Base-by-base conservation (phyloP, 2,113 vertebrate species). In the Centropristis striata region DNA sequence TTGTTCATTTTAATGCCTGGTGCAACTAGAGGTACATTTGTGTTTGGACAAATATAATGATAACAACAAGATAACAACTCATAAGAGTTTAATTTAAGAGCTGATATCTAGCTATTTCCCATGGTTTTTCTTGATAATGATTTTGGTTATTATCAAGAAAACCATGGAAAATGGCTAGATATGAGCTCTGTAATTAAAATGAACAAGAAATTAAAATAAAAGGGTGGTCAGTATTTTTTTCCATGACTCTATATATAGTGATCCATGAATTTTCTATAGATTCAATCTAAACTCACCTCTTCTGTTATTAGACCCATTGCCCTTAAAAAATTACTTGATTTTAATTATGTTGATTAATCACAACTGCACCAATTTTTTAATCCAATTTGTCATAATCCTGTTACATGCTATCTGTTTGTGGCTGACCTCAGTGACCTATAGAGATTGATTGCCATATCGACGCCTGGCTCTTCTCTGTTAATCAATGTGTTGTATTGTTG, bases 391-490 rank as follows among this genome's bases (percentile, higher is more conserved):
- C n/a, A 65, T 71, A 65, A 88, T 71, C 61, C 63, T 63, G 49
- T 63, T 70, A 4, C 44, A 39, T 60, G 49, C 60, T 54, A 18
- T 78, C 16, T 85, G 80, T 73, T 46, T 66, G 16, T 50, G 13
- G 20, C 16, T 37, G 20, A n/a, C 71, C 53, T 85, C 65, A 5
- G 55, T 84, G 88, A 88, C 81, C 80, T 72, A 3, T 21, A 41
- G 28, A 41, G 77, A 84, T 81, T 79, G 80, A 90, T 88, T 44
- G 37, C 11, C 5, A 71, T 47, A 84, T 77, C 27, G 87, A 85
- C 16, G 66, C 68, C 15, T 4, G n/a, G 32, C 53, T 71, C 66
- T 59, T 71, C 51, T 85, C 80, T 28, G 14, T 78, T 78, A 67
- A 87, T 88, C 86, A 67, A 76, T 87, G 60, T 37, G 65, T 21